Conservation (phyloP, 2,797 vertebrate genomes). For the Catharus ustulatus region DNA sequence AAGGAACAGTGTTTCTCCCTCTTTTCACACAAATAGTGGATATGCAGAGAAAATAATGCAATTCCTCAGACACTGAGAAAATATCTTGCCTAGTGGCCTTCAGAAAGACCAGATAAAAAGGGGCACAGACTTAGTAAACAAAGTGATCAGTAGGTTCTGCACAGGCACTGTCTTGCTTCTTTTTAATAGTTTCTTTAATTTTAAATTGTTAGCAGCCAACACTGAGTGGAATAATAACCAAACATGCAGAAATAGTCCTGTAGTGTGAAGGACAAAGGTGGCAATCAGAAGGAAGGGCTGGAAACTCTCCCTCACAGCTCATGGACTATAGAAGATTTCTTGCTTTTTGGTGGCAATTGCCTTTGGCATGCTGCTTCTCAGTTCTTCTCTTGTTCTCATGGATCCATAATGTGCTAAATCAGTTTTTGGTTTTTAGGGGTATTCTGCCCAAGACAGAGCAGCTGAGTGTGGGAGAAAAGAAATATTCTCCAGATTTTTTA, state of each 20-base stretch:
- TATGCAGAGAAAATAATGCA: background rate
- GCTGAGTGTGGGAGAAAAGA: background rate
- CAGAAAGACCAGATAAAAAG: background rate
- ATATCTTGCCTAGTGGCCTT: background rate
- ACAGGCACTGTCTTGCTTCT: background rate
- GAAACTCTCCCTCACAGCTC: background rate
- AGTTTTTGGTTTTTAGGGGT: background rate
- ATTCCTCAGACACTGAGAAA: background rate
- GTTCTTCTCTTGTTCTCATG: background rate
- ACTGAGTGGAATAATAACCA: background rate
- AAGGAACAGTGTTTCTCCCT: background rate
- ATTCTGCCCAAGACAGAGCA: background rate
- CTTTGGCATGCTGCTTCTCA: slow-evolving; percentile 15
- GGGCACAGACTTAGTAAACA: background rate
- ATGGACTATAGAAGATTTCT: background rate
- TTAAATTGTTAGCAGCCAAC: background rate
- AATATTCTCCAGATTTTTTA: background rate
- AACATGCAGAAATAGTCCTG: background rate
- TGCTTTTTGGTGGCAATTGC: background rate
- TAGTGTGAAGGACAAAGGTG: background rate
- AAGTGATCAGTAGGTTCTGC: background rate
- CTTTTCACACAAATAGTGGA: background rate
- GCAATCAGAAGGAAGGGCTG: background rate
- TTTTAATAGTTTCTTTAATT: background rate
- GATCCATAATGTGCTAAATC: slow-evolving; percentile 9